Evolutionary conservation across 2,888 invertebrate species (phyloP), one percentile per base, ranked within the genome.

Genomic region (Lottia scabra): DNA sequence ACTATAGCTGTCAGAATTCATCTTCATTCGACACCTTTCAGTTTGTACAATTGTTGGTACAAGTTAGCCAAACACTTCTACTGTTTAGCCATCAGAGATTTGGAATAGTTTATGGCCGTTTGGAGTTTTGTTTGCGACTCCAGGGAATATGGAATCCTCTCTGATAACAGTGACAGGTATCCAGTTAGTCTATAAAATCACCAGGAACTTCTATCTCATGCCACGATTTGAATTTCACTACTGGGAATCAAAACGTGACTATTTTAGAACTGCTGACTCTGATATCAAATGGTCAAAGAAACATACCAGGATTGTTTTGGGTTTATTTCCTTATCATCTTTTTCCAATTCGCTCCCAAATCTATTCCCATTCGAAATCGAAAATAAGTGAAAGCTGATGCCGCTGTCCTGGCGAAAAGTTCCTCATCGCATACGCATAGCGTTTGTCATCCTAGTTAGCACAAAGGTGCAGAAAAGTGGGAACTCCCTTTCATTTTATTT

Each of bases 1-100:
- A 56, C 56, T 23, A 56, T 56, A 23, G 56, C 56, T 56, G 56
- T 56, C 56, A 56, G 19, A 23, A 23, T 23, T 23, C 19, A 56
- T 56, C 56, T 56, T 56, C 56, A 56, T 19, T 56, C 56, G 56
- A 56, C 56, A 56, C 56, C 56, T 56, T 56, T 13, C 56, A 56
- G 56, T 56, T 56, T 56, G 56, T 56, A 56, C 56, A 56, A 56
- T 56, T 56, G 56, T 56, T 56, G 56, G 56, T 56, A 23, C 56
- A 56, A 56, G 56, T 23, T 56, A 56, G 56, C 56, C 56, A 56
- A 56, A 56, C 56, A 56, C 19, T 23, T 56, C 56, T 56, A 8
- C 56, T 56, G 56, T 56, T 56, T 56, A 56, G 56, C 56, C 56
- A 13, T 19, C 56, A 56, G 19, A 56, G 56, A 56, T 56, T 56